Evolutionary conservation across 2,113 vertebrate genomes (phyloP).

Genomic region (Oreochromis spilurus): DNA sequence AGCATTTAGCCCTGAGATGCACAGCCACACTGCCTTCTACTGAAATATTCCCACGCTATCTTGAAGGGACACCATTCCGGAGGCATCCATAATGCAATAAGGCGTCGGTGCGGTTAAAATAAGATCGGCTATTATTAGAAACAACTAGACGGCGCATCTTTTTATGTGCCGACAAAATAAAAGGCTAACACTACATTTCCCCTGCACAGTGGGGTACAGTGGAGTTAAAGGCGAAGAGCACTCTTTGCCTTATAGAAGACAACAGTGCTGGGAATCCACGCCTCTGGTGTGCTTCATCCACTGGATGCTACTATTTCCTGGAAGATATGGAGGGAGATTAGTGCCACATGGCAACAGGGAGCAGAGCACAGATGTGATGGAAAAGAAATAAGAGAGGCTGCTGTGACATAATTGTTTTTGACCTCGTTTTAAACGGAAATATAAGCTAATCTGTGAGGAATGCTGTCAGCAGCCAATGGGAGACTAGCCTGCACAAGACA

Average conservation of each 20-base stretch:
- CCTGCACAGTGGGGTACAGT: not conserved
- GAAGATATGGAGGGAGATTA: constrained; percentile 20
- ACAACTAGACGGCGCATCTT: constrained; percentile 24
- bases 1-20: constrained; percentile 26
- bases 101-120: constrained; percentile 38
- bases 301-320: constrained; percentile 39
- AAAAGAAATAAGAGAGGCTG: not conserved
- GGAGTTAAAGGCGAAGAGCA: constrained; percentile 24
- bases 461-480: not conserved
- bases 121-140: constrained; percentile 44
- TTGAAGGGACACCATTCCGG: constrained; percentile 42
- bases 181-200: not conserved
- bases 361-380: not conserved
- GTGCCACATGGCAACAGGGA: constrained; percentile 18
- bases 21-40: constrained; percentile 6
- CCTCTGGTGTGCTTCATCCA: constrained; percentile 51
- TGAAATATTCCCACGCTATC: constrained; percentile 58
- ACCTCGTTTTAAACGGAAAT: not conserved
- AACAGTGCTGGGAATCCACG: constrained; percentile 54
- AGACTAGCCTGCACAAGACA: not conserved
- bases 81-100: constrained; percentile 63
- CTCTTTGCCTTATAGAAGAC: constrained; percentile 4
- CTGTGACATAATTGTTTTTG: not conserved
- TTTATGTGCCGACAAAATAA: not conserved
- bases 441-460: not conserved